Conservation (phyloP, 1,140 invertebrate species). For the Trachymyrmex septentrionalis region DNA sequence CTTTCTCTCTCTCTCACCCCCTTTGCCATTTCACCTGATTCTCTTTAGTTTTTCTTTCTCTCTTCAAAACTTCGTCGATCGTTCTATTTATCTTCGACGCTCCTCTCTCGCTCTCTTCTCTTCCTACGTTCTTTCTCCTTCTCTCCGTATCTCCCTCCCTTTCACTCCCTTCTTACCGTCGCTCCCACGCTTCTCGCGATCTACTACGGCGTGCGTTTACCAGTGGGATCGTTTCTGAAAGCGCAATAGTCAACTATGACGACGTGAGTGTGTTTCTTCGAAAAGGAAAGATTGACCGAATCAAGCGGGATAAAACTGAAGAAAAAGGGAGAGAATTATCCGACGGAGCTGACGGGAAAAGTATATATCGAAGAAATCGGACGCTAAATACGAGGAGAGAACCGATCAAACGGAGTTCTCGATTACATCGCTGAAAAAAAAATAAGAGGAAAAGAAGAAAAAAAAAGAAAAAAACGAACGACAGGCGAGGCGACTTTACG, state of each 20-base stretch:
- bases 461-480: slow-evolving; percentile 15
- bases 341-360: neutral
- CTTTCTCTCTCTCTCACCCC: neutral
- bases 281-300: no score
- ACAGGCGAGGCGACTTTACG: slow-evolving; percentile 28
- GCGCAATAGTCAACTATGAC: slow-evolving; percentile 30
- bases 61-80: neutral
- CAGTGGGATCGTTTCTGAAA: slow-evolving; percentile 42
- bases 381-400: neutral
- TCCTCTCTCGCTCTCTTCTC: neutral
- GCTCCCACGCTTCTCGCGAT: slow-evolving; percentile 40
- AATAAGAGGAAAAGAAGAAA: neutral
- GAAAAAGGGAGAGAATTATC: neutral
- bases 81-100: slow-evolving; percentile 5
- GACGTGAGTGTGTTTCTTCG: neutral
- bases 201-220: slow-evolving; percentile 23
- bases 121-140: slow-evolving; percentile 2
- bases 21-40: slow-evolving; percentile 17
- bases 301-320: neutral
- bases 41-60: slow-evolving; percentile 14
- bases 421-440: neutral
- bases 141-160: neutral
- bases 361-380: neutral
- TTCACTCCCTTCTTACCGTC: neutral
- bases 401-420: neutral